Conservation (phyloP, 2,113 vertebrate genomes). For the Xyrauchen texanus region DNA sequence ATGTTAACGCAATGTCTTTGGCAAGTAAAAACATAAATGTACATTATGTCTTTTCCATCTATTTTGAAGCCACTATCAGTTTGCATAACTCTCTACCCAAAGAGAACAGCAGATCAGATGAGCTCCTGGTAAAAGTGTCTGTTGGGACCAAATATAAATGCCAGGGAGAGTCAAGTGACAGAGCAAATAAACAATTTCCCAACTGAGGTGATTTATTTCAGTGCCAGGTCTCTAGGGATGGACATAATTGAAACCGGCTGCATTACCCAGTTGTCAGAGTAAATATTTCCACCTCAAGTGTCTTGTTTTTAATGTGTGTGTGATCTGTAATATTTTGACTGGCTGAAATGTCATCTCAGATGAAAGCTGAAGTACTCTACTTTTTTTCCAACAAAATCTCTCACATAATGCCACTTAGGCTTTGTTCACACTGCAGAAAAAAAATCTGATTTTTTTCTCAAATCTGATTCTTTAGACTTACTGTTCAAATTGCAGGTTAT, state of each 20-base stretch:
- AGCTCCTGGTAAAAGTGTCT: conserved; percentile 8
- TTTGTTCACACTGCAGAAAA: too few relatives aligned
- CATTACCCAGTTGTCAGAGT: conserved; percentile 25
- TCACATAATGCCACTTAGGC: too few relatives aligned
- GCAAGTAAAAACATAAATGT: too few relatives aligned
- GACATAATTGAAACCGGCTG: conserved; percentile 24
- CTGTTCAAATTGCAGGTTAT: too few relatives aligned
- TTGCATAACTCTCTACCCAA: background rate
- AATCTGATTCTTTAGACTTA: too few relatives aligned
- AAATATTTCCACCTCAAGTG: conserved; percentile 10
- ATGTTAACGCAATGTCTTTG: too few relatives aligned
- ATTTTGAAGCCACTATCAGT: background rate
- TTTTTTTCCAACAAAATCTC: too few relatives aligned
- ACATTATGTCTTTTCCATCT: background rate
- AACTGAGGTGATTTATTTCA: conserved; percentile 31
- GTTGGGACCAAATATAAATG: conserved; percentile 32
- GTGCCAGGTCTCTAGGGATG: conserved; percentile 10
- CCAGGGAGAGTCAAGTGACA: conserved; percentile 36
- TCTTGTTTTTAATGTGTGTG: background rate
- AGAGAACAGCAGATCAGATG: conserved; percentile 8
- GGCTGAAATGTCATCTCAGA: background rate
- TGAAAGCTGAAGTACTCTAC: background rate
- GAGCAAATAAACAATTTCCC: conserved; percentile 38
- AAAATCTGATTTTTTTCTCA: too few relatives aligned
- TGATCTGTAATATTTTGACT: background rate